Evolutionary conservation across 2,113 vertebrate genomes (phyloP).

Genomic region (Mastomys natalensis): DNA sequence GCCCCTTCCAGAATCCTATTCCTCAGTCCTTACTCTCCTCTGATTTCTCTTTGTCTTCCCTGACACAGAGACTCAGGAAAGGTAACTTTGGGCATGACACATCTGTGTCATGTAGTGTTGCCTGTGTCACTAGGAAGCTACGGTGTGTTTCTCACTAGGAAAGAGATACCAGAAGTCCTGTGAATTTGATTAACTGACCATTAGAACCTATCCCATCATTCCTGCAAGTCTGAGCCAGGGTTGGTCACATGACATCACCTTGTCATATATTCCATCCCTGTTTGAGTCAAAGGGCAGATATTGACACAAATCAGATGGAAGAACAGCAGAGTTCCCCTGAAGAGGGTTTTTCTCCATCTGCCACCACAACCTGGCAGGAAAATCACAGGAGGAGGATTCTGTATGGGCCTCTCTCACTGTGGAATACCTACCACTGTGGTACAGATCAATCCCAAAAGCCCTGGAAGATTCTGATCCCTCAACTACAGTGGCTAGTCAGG

Average conservation of each 20-base stretch:
- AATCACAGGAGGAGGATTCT: neutral
- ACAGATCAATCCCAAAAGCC: neutral
- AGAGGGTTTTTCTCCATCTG: neutral
- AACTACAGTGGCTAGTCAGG: no score
- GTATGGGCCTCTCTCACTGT: neutral
- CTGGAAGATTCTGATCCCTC: no score
- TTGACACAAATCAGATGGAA: fast-evolving
- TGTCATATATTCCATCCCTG: neutral
- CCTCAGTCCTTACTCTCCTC: no score
- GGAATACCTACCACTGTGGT: neutral
- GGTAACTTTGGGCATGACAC: no score
- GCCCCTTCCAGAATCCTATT: fast-evolving
- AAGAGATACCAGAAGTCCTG: neutral
- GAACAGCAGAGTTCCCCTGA: neutral
- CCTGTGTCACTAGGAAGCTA: no score
- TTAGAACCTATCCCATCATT: no score
- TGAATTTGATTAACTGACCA: neutral
- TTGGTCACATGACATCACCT: neutral
- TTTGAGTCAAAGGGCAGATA: neutral
- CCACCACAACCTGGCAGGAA: neutral
- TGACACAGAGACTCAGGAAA: neutral
- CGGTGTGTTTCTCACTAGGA: no score
- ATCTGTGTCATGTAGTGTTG: no score
- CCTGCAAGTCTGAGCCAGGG: neutral
- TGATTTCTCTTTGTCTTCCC: neutral